phyloP scores from a whole-genome alignment of 2,797 vertebrate genomes.

The Sebastes variabilis region DNA sequence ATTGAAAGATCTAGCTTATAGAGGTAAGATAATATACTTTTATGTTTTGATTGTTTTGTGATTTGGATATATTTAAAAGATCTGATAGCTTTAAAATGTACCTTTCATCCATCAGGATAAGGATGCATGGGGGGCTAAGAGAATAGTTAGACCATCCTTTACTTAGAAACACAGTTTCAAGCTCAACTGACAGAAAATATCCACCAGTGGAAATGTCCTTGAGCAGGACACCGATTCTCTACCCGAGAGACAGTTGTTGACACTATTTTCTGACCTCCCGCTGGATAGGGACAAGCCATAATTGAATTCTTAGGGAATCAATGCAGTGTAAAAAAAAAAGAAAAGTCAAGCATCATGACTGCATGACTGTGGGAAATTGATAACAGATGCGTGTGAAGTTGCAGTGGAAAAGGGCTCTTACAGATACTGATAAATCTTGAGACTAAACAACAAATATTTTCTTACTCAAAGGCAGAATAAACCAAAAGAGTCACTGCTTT shows the following conservation, averaged over 20 bases:
- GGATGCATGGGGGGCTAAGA: not conserved
- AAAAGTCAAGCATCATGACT: not conserved
- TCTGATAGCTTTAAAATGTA: not conserved
- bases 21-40: not conserved
- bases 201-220: constrained; percentile 26
- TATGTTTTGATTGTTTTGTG: not conserved
- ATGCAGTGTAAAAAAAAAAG: constrained; percentile 7
- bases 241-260: constrained; percentile 28
- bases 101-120: not conserved
- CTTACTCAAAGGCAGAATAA: not conserved
- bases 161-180: not conserved
- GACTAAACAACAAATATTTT: not conserved
- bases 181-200: constrained; percentile 18
- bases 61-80: not conserved
- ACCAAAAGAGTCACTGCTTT: not conserved
- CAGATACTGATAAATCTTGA: not conserved
- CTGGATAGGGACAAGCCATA: constrained; percentile 10
- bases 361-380: constrained; percentile 29
- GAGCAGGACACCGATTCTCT: constrained; percentile 20
- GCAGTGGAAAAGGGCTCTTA: not conserved
- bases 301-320: constrained; percentile 44
- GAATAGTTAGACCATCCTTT: not conserved
- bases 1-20: not conserved
- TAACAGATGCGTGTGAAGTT: constrained; percentile 12
- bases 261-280: constrained; percentile 23